These are phyloP conservation scores for Scaptodrosophila latifasciaeformis DNA, from an alignment of 2,888 invertebrate species.

Conservation along the genomic window DNA sequence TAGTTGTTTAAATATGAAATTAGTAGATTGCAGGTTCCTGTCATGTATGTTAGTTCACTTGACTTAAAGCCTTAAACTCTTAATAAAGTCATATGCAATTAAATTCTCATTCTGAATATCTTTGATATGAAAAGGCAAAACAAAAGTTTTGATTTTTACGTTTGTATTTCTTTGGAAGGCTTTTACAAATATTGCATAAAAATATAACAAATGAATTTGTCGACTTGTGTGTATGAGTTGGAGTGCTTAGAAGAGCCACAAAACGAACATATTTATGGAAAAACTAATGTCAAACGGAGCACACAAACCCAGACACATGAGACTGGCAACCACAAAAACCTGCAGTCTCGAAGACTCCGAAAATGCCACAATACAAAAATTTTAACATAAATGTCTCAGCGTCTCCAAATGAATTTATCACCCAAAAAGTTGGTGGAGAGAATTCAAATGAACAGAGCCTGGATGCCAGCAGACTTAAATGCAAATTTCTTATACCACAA, in stretches of 20 bases:
- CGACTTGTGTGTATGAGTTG: no score
- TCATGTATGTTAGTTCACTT: not conserved
- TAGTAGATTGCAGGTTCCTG: constrained; percentile 13
- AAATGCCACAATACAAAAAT: constrained; percentile 21
- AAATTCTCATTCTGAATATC: not conserved
- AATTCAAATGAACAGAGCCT: no score
- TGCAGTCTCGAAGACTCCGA: no score
- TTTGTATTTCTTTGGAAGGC: no score
- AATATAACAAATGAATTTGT: no score
- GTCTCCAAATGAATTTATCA: constrained; percentile 59
- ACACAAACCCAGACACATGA: constrained; percentile 11
- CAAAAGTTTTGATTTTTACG: no score
- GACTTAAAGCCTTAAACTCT: no score
- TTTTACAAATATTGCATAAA: no score
- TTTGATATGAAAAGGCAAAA: no score
- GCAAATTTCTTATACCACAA: constrained; percentile 36
- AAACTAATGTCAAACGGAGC: no score
- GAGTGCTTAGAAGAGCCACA: no score
- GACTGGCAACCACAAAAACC: constrained; percentile 3
- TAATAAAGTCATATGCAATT: constrained; percentile 7
- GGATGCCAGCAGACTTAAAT: constrained; percentile 33
- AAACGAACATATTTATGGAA: no score
- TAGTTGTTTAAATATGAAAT: constrained; percentile 27
- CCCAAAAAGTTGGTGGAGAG: constrained; percentile 33
- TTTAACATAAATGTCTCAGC: constrained; percentile 51